phyloP scores from a whole-genome alignment of 2,888 invertebrate species.

The Schizaphis graminum region DNA sequence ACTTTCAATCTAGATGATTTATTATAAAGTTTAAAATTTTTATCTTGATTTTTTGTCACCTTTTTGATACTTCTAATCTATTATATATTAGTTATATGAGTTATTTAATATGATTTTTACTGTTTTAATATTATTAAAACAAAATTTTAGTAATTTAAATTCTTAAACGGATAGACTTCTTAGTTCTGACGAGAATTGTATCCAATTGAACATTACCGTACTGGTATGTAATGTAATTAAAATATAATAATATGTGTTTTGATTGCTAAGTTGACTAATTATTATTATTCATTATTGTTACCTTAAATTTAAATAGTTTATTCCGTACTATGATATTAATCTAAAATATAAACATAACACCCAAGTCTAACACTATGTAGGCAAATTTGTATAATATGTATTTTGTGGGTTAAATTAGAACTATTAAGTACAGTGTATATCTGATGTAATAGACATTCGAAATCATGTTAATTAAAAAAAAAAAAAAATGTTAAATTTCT shows the following conservation, averaged over 20 bases:
- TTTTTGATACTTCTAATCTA: neutral
- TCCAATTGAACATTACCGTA: conserved; percentile 17
- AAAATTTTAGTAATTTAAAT: neutral
- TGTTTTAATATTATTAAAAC: neutral
- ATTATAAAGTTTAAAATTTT: neutral
- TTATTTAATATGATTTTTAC: neutral
- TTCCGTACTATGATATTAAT: conserved; percentile 42
- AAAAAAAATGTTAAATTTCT: conserved; percentile 16
- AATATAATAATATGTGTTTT: conserved; percentile 47
- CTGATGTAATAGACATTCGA: conserved; percentile 48
- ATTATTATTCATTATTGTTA: conserved; percentile 64
- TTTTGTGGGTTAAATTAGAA: conserved; percentile 28
- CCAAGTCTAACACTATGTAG: conserved; percentile 16
- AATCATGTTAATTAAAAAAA: conserved; percentile 3
- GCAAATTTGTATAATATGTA: conserved; percentile 30
- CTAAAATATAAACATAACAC: conserved; percentile 31
- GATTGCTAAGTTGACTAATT: conserved; percentile 57
- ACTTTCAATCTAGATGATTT: neutral
- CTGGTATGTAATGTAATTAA: conserved; percentile 40
- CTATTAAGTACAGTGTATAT: conserved; percentile 36
- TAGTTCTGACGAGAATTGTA: conserved; percentile 15
- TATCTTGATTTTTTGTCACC: neutral
- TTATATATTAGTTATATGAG: neutral
- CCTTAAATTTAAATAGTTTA: conserved; percentile 62
- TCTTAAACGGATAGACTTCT: neutral